These are phyloP conservation scores for Galerucella pusilla DNA, from an alignment of 2,888 invertebrate species.

Conservation along the genomic window DNA sequence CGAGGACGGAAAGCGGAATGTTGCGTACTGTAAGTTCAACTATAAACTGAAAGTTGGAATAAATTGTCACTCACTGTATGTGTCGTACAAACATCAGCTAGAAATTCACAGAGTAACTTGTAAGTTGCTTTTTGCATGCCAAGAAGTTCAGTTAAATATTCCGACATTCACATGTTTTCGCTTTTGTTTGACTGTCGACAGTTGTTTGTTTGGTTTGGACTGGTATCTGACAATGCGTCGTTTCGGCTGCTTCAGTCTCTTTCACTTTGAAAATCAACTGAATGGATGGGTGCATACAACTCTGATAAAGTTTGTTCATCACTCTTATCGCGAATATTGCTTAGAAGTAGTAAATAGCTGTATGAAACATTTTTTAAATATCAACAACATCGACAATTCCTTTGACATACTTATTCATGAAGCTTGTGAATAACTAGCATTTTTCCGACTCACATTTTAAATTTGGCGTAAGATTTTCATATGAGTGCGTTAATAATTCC, in stretches of 20 bases:
- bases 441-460: too few species aligned
- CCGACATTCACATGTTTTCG: constrained; percentile 31
- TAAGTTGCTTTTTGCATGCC: constrained; percentile 23
- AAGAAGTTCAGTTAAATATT: constrained; percentile 34
- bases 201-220: constrained; percentile 10
- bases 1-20: constrained; percentile 1
- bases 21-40: constrained; percentile 3
- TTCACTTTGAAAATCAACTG: constrained; percentile 1
- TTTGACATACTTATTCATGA: neutral
- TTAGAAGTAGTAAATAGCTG: neutral
- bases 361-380: neutral
- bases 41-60: constrained; percentile 20
- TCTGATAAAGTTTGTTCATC: constrained; percentile 8
- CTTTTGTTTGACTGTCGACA: constrained; percentile 24
- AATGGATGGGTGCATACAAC: constrained; percentile 3
- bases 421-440: neutral
- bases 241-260: neutral
- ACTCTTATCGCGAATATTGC: neutral
- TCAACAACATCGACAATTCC: neutral
- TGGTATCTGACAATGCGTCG: neutral
- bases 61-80: constrained; percentile 29
- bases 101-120: constrained; percentile 20
- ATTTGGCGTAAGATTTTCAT: too few species aligned
- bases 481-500: too few species aligned
- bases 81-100: constrained; percentile 1